A percentile compares a stretch with the other conserved stretches of the same genome.
Conservation (phyloP, 2,797 vertebrate species). For the Cryptoprocta ferox region DNA sequence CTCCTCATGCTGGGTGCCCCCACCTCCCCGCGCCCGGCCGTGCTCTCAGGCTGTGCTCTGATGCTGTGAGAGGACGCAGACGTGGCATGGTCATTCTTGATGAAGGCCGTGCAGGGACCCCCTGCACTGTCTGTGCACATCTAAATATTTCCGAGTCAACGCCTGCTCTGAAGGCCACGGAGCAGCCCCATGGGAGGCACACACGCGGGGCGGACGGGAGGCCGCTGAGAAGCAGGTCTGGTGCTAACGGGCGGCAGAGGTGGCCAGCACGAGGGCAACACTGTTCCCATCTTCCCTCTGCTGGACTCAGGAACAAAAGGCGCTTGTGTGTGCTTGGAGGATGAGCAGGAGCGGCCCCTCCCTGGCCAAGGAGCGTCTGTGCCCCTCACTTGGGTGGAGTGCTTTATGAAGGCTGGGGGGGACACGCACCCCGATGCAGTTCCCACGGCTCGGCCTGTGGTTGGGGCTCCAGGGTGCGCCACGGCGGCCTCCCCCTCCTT, state of each 20-base stretch:
- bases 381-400: background rate
- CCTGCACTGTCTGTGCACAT: background rate
- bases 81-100: background rate
- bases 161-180: background rate
- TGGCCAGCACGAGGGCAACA: background rate
- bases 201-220: background rate
- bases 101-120: background rate
- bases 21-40: fast-evolving
- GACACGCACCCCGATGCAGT: background rate
- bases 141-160: background rate
- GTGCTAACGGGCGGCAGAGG: background rate
- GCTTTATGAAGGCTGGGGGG: background rate
- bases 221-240: background rate
- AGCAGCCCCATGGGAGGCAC: fast-evolving
- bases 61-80: background rate
- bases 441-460: fast-evolving
- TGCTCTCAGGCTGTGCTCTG: background rate
- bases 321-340: background rate
- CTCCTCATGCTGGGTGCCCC: background rate
- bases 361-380: background rate
- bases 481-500: background rate
- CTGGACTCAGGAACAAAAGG: background rate
- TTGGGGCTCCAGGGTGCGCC: background rate
- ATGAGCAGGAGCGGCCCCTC: no score
- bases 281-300: background rate